Evolutionary conservation across 2,113 vertebrate species (phyloP).

Genomic region (Laticauda colubrina): DNA sequence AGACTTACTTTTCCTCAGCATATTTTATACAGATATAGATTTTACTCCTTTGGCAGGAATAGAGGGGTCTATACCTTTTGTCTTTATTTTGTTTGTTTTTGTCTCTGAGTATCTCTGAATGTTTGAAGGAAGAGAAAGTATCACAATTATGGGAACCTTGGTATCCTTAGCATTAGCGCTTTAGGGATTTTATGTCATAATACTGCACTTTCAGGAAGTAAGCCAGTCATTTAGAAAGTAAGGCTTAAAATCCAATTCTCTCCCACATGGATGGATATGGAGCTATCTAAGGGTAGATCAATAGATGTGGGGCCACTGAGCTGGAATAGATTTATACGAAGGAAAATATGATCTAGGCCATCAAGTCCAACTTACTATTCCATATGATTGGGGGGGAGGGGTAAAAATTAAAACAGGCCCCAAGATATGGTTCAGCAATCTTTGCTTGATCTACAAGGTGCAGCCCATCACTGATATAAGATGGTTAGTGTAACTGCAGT

Average conservation of each 20-base stretch:
- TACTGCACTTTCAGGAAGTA: neutral
- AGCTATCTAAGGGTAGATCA: neutral
- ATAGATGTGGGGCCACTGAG: neutral
- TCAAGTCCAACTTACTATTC: neutral
- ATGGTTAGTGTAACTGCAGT: neutral
- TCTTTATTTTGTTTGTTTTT: conserved; percentile 39
- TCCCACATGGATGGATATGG: neutral
- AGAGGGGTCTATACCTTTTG: conserved; percentile 77
- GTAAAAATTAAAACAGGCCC: neutral
- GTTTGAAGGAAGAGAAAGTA: fast-evolving
- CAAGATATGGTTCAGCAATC: neutral
- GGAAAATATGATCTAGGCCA: neutral
- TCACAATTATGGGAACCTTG: neutral
- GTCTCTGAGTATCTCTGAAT: conserved; percentile 26
- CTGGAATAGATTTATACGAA: neutral
- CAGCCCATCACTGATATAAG: neutral
- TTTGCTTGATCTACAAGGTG: neutral
- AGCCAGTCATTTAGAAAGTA: neutral
- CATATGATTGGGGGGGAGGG: neutral
- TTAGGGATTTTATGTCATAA: fast-evolving
- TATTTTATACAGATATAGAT: conserved; percentile 20
- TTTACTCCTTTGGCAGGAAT: conserved; percentile 71
- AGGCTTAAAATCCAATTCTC: neutral
- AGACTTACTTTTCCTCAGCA: conserved; percentile 72
- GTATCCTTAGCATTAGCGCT: neutral